Base-by-base conservation (phyloP, 1,140 invertebrate species). In the Leptonema lineaticorne region DNA sequence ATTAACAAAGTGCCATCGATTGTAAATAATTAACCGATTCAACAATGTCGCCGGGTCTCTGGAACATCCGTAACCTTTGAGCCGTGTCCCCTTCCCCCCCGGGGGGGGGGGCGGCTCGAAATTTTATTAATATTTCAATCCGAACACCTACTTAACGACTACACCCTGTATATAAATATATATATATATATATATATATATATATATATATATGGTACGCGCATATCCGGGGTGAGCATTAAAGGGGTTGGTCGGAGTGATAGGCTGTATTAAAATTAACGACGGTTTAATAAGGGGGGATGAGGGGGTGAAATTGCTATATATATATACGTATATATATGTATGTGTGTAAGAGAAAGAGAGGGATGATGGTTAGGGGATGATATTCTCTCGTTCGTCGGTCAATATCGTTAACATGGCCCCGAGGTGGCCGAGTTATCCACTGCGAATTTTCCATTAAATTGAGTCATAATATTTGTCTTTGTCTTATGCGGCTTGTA, bases 381-480 rank as follows among this genome's bases (percentile, higher is more conserved):
- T n/a, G n/a, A 16, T 62, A 62, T 62, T 37, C 59, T 45, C 45
- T 33, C 33, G 59, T 62, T 37, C 22, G 29, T 62, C 37, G 59
- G 59, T 62, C 59, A 62, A 62, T 62, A 62, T 62, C 29, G 59
- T 62, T 62, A 62, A 58, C 56, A 58, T 26, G 37, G 37, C 30
- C 20, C 4, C 11, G 27, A 58, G 56, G 56, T 58, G 29, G 2
- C 24, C 30, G 58, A 62, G 30, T 62, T 62, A 62, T 62, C 59
- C 59, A 14, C 59, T 11, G 27, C 45, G 62, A 64, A 50, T 64
- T 64, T 64, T 64, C 62, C 62, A 50, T 64, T 64, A 64, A 64
- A 64, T 64, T 64, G 46, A 64, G 62, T 64, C 62, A 64, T 64
- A 64, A 64, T 64, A 64, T 64, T 64, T 64, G 62, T 64, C 62